Conservation (phyloP, 2,888 invertebrate genomes). For the Tuta absoluta region DNA sequence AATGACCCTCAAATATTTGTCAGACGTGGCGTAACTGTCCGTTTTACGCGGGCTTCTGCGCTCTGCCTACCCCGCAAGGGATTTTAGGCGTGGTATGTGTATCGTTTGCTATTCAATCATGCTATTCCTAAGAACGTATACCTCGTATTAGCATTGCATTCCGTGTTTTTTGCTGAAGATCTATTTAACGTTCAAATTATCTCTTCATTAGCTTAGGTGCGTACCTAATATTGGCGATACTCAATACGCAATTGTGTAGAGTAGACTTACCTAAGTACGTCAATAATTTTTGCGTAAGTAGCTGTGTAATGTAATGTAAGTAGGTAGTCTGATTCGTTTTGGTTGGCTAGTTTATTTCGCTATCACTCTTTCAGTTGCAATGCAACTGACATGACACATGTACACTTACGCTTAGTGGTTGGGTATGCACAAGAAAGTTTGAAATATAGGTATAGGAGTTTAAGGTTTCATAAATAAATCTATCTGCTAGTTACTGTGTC, state of each 20-base stretch:
- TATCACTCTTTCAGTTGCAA: neutral
- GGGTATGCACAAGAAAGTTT: neutral
- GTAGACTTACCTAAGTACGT: conserved; percentile 3
- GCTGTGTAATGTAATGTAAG: conserved; percentile 4
- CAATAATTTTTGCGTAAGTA: conserved; percentile 1
- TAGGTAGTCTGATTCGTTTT: conserved; percentile 12
- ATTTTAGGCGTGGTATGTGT: no score
- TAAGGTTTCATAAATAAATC: no score
- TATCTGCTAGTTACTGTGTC: no score
- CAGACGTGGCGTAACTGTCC: no score
- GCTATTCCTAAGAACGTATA: neutral
- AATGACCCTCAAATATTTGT: no score
- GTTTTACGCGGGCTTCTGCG: no score
- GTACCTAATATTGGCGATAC: neutral
- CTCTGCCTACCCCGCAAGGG: no score
- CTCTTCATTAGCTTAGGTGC: neutral
- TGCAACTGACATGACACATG: neutral
- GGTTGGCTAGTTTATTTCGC: neutral
- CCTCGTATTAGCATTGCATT: neutral
- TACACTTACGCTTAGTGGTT: neutral
- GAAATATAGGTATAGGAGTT: neutral
- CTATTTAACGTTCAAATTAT: conserved; percentile 3
- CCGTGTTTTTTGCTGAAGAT: neutral
- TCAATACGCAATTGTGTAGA: conserved; percentile 3
- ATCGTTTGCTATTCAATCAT: neutral